Conservation (phyloP, 2,888 invertebrate genomes). For the Vanessa cardui region DNA sequence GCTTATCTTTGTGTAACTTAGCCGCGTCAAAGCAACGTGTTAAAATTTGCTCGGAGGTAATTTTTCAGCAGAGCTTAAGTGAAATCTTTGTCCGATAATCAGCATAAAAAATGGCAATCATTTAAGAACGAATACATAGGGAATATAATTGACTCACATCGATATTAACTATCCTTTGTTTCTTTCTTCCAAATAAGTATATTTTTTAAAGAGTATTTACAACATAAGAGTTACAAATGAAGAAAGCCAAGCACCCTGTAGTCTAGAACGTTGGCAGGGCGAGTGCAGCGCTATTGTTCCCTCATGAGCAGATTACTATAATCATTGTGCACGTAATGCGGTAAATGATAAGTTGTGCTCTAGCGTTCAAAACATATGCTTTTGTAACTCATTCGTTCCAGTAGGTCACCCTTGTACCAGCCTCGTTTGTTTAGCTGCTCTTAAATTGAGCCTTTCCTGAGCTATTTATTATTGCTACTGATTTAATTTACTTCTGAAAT, state of each 20-base stretch:
- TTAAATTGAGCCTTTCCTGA: constrained; percentile 21
- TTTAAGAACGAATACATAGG: too few species aligned
- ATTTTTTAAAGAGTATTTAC: too few species aligned
- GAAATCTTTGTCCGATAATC: too few species aligned
- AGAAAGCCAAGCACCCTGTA: constrained; percentile 57
- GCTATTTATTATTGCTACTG: background rate
- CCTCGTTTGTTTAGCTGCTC: constrained; percentile 42
- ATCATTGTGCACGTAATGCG: constrained; percentile 79
- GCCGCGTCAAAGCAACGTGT: too few species aligned
- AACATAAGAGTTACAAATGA: background rate
- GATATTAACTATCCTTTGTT: too few species aligned
- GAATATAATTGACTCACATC: too few species aligned
- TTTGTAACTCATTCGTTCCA: constrained; percentile 78
- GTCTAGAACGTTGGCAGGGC: constrained; percentile 63
- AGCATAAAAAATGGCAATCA: too few species aligned
- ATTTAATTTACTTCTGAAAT: constrained; percentile 11
- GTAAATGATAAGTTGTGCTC: constrained; percentile 81
- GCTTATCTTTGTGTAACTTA: too few species aligned
- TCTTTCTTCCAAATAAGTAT: too few species aligned
- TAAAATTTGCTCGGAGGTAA: too few species aligned
- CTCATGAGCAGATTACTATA: constrained; percentile 80
- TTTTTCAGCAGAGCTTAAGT: too few species aligned
- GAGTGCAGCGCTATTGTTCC: constrained; percentile 74
- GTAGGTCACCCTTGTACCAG: constrained; percentile 50
- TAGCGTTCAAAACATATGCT: constrained; percentile 80